Conservation (phyloP, 1,140 invertebrate genomes). For the Oncopodura yosiiana region DNA sequence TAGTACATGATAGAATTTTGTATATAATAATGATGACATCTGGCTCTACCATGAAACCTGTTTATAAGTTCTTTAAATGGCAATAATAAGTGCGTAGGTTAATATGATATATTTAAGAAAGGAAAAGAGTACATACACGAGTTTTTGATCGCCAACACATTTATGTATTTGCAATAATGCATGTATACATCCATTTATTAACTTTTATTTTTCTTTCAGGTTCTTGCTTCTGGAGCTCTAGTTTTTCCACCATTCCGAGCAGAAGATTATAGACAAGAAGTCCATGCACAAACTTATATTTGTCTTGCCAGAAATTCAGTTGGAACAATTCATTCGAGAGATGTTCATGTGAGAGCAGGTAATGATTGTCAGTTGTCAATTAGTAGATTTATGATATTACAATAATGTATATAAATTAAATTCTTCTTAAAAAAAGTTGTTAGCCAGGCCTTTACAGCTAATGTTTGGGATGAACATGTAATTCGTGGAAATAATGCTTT, state of each 20-base stretch:
- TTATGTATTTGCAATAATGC: not conserved
- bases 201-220: constrained; percentile 43
- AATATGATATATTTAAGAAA: too few species aligned
- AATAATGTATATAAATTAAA: not conserved
- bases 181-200: not conserved
- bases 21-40: too few species aligned
- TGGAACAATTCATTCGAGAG: constrained; percentile 78
- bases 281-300: constrained; percentile 85
- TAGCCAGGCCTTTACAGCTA: constrained; percentile 72
- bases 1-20: too few species aligned
- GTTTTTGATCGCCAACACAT: not conserved
- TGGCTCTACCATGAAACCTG: too few species aligned
- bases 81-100: too few species aligned
- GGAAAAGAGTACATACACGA: not conserved
- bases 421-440: constrained; percentile 53
- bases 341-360: constrained; percentile 91
- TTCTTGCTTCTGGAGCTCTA: constrained; percentile 80
- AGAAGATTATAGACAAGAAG: constrained; percentile 82
- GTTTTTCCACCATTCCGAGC: constrained; percentile 87
- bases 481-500: constrained; percentile 53
- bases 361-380: constrained; percentile 31
- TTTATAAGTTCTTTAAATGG: too few species aligned
- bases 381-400: not conserved
- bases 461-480: constrained; percentile 83
- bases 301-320: constrained; percentile 80